Percentiles rank a stretch among this genome's conserved stretches.
phyloP scores from a whole-genome alignment of 2,113 vertebrate species.

The Trachemys scripta region DNA sequence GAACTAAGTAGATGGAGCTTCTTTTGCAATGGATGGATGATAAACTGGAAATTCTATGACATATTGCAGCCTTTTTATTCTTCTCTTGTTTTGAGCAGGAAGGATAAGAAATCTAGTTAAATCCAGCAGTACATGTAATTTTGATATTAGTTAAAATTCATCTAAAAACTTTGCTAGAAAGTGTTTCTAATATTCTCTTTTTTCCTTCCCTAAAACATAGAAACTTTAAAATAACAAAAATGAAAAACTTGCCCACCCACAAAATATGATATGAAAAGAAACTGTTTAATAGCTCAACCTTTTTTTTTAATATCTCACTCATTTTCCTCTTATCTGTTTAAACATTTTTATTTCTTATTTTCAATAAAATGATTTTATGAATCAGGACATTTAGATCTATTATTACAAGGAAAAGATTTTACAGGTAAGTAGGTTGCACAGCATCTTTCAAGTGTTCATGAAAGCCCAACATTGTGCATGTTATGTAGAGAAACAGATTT shows the following conservation, averaged over 20 bases:
- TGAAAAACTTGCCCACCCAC: slow-evolving; percentile 41
- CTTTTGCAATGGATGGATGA: background rate
- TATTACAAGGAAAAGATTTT: slow-evolving; percentile 70
- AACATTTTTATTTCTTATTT: slow-evolving; percentile 64
- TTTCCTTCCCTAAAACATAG: slow-evolving; percentile 23
- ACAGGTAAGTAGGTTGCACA: slow-evolving; percentile 44
- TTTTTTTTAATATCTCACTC: background rate
- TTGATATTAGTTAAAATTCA: slow-evolving; percentile 26
- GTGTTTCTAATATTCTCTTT: slow-evolving; percentile 30
- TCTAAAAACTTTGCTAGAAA: slow-evolving; percentile 55
- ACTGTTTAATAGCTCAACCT: slow-evolving; percentile 51
- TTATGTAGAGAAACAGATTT: slow-evolving; percentile 43
- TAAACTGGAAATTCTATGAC: background rate
- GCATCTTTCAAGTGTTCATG: slow-evolving; percentile 29
- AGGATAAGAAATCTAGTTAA: background rate
- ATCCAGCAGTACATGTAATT: background rate
- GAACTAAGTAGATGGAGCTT: background rate
- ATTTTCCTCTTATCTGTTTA: slow-evolving; percentile 27
- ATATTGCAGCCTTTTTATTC: background rate
- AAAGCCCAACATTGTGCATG: slow-evolving; percentile 32
- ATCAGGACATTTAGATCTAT: slow-evolving; percentile 65
- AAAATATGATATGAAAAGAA: slow-evolving; percentile 20
- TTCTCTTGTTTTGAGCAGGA: background rate
- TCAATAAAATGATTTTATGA: slow-evolving; percentile 68
- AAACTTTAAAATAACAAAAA: slow-evolving; percentile 41